These are phyloP conservation scores for Alcedo quadribrachys DNA, from an alignment of 2,797 vertebrate genomes.

Conservation along the genomic window DNA sequence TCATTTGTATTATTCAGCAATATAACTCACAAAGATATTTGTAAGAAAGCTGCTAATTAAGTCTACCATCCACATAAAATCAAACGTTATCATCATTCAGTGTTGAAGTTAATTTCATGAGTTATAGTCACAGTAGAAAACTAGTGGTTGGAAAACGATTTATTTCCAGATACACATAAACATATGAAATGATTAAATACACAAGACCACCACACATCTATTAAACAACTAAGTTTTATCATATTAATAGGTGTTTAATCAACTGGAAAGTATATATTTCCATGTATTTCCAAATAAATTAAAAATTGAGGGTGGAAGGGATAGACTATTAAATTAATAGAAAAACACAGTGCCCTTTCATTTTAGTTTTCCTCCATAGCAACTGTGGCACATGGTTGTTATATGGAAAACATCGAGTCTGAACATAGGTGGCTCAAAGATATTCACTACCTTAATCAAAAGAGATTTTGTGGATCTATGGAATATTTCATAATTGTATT, in stretches of 20 bases:
- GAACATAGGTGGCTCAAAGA: neutral
- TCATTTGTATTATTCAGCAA: neutral
- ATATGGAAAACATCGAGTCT: neutral
- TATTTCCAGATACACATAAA: neutral
- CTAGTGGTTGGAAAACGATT: neutral
- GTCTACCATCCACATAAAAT: neutral
- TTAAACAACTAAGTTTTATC: neutral
- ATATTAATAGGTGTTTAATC: neutral
- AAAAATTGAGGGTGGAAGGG: neutral
- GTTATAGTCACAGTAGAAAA: neutral
- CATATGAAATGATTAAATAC: neutral
- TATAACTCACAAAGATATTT: neutral
- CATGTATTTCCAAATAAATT: neutral
- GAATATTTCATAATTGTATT: constrained; percentile 24
- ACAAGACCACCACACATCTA: neutral
- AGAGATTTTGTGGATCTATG: neutral
- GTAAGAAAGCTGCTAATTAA: constrained; percentile 7
- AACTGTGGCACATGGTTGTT: neutral
- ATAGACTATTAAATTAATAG: neutral
- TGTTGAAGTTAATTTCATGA: neutral
- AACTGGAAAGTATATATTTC: neutral
- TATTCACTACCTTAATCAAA: neutral
- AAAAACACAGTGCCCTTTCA: neutral
- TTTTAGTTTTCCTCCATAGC: neutral
- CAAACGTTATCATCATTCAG: neutral